These are phyloP conservation scores for Athene cunicularia DNA, from an alignment of 2,113 vertebrate genomes.

Conservation along the genomic window DNA sequence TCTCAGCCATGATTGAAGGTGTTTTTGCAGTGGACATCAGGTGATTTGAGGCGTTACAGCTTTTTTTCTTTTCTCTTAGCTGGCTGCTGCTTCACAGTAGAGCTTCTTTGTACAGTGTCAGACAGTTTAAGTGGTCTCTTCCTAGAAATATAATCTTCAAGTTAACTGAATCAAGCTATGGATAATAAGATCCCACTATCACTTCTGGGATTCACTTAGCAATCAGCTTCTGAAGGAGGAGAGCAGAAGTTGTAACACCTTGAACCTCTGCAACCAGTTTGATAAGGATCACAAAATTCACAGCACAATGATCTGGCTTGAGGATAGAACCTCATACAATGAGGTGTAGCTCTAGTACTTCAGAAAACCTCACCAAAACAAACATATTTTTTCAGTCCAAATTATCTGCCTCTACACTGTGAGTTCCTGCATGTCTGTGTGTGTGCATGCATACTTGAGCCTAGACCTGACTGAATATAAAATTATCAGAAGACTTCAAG, in stretches of 20 bases:
- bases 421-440: background rate
- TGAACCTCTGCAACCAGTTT: background rate
- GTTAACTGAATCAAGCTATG: background rate
- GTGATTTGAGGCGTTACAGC: background rate
- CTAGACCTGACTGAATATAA: background rate
- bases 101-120: background rate
- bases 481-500: background rate
- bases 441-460: background rate
- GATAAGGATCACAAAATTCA: background rate
- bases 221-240: background rate
- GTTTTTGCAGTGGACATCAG: background rate
- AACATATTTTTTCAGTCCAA: background rate
- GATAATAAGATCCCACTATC: background rate
- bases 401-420: background rate
- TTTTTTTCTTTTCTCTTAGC: background rate
- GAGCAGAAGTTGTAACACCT: background rate
- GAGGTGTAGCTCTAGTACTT: background rate
- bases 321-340: background rate
- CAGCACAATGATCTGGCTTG: background rate
- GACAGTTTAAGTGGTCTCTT: background rate
- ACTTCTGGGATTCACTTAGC: background rate
- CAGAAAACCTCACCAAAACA: background rate
- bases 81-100: background rate
- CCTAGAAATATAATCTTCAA: background rate
- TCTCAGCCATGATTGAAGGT: background rate